Conservation (phyloP, 2,797 vertebrate species). For the Ptychadena robeensis region DNA sequence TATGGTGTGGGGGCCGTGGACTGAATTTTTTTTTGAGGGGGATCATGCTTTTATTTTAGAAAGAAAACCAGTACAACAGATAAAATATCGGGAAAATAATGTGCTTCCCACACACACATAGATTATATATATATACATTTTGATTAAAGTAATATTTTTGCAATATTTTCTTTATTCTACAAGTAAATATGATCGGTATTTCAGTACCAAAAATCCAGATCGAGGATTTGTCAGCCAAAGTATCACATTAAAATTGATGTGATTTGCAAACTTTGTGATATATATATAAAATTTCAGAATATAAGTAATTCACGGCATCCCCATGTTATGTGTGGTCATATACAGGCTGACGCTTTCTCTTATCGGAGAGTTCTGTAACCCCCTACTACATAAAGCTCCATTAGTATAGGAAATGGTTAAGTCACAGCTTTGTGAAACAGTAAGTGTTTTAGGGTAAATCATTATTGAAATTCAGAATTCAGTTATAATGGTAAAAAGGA, state of each 20-base stretch:
- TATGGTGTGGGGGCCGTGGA: background rate
- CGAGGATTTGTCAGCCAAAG: background rate
- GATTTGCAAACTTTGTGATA: background rate
- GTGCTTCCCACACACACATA: too few species aligned
- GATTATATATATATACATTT: too few species aligned
- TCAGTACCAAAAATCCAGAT: background rate
- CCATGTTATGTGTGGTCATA: background rate
- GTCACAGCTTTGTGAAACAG: background rate
- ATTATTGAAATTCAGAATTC: background rate
- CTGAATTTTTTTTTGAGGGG: background rate
- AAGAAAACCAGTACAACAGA: background rate
- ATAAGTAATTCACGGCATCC: background rate
- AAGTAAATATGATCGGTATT: background rate
- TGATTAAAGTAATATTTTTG: too few species aligned
- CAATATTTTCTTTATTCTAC: too few species aligned
- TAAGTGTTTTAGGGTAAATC: background rate
- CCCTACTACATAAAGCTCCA: too few species aligned
- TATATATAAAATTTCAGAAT: background rate
- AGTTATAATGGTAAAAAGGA: background rate
- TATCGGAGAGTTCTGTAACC: background rate
- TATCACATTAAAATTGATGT: background rate
- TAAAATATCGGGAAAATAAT: too few species aligned
- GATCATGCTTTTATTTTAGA: too few species aligned
- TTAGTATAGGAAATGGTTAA: background rate
- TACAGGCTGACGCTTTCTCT: background rate